phyloP scores from a whole-genome alignment of 2,888 invertebrate species.

The Archips xylosteana region DNA sequence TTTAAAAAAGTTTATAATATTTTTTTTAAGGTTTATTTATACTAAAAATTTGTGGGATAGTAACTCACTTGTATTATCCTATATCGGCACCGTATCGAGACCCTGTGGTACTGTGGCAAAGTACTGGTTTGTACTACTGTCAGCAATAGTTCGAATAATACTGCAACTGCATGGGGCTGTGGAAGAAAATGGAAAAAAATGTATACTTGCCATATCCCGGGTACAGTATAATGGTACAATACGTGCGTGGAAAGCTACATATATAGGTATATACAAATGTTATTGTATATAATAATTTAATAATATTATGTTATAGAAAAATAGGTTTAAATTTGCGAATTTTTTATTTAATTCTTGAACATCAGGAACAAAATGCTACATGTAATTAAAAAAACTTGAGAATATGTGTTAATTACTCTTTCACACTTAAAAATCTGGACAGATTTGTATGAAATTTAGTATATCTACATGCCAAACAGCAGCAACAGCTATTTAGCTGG shows the following conservation, averaged over 20 bases:
- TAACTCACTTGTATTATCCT: conserved; percentile 24
- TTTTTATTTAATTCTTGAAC: no score
- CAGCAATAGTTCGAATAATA: conserved; percentile 42
- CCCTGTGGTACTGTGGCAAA: conserved; percentile 9
- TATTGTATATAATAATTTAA: no score
- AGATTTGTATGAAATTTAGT: no score
- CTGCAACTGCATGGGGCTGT: conserved; percentile 42
- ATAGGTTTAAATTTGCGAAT: no score
- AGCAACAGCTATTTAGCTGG: no score
- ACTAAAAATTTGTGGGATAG: background rate
- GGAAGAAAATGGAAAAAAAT: conserved; percentile 32
- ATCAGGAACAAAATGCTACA: no score
- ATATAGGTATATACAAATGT: background rate
- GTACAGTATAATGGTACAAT: conserved; percentile 19
- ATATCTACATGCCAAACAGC: no score
- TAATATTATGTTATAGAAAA: no score
- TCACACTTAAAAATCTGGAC: no score
- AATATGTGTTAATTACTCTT: no score
- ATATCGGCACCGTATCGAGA: conserved; percentile 30
- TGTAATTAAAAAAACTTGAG: no score
- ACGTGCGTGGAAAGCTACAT: conserved; percentile 40
- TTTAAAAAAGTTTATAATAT: no score
- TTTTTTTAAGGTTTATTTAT: background rate
- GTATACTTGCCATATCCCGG: conserved; percentile 38
- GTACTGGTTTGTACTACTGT: conserved; percentile 27